These are phyloP conservation scores for Entomobrya proxima DNA, from an alignment of 2,888 invertebrate species.

Conservation along the genomic window DNA sequence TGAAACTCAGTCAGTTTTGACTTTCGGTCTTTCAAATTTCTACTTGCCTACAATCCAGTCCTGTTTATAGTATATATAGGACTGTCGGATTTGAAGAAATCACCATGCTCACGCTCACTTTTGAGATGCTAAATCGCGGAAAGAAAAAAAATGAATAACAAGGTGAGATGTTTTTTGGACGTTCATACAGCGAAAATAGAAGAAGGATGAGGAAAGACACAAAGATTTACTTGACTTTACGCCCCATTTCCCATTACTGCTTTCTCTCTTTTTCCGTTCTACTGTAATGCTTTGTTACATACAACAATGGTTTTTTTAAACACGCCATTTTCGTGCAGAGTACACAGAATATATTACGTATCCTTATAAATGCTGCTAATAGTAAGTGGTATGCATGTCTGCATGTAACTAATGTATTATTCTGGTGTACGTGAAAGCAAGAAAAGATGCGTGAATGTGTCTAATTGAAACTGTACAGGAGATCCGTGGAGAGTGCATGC, in stretches of 20 bases:
- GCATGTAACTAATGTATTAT: neutral
- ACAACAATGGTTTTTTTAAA: slow-evolving; percentile 14
- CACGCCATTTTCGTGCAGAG: neutral
- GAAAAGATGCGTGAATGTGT: too few species aligned
- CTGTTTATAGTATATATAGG: too few species aligned
- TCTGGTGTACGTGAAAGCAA: too few species aligned
- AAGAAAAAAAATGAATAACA: neutral
- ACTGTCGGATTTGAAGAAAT: too few species aligned
- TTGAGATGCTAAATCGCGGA: neutral
- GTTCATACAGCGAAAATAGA: slow-evolving; percentile 11
- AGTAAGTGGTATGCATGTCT: neutral
- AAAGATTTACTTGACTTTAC: slow-evolving; percentile 67
- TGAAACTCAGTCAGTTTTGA: too few species aligned
- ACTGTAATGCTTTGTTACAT: slow-evolving; percentile 24
- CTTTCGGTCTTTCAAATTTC: too few species aligned
- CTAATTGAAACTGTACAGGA: slow-evolving; percentile 21
- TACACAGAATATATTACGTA: neutral
- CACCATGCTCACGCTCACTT: neutral
- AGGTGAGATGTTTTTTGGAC: slow-evolving; percentile 49
- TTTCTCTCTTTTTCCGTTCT: slow-evolving; percentile 25
- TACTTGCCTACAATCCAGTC: too few species aligned
- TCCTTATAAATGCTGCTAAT: neutral
- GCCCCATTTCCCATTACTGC: slow-evolving; percentile 55
- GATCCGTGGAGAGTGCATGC: neutral
- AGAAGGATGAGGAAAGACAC: slow-evolving; percentile 60